phyloP scores from a whole-genome alignment of 2,888 invertebrate genomes.

The Ennomos erosarius region DNA sequence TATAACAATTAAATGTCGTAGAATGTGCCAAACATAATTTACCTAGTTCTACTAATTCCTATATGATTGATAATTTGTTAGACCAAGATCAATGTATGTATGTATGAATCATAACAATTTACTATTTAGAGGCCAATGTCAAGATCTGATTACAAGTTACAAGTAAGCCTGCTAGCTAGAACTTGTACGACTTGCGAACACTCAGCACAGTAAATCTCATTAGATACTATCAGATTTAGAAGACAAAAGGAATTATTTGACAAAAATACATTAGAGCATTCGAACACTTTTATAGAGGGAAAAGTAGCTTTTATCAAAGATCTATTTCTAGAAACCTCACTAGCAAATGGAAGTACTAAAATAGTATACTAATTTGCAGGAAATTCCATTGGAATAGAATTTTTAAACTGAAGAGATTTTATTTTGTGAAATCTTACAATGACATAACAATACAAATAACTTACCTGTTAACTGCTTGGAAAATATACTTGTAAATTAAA shows the following conservation, averaged over 20 bases:
- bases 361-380: background rate
- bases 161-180: background rate
- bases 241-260: too few species aligned
- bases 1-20: too few species aligned
- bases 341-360: too few species aligned
- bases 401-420: conserved; percentile 27
- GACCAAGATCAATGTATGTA: background rate
- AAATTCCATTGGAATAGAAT: conserved; percentile 32
- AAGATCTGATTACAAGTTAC: conserved; percentile 1
- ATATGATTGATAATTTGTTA: too few species aligned
- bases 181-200: background rate
- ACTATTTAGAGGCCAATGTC: conserved; percentile 1
- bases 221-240: too few species aligned
- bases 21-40: too few species aligned
- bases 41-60: too few species aligned
- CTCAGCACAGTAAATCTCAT: too few species aligned
- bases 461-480: conserved; percentile 35
- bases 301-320: too few species aligned
- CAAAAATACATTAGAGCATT: too few species aligned
- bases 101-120: conserved; percentile 7
- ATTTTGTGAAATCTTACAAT: conserved; percentile 5
- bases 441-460: conserved; percentile 34
- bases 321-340: too few species aligned
- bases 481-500: conserved; percentile 25
- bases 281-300: too few species aligned